These are phyloP conservation scores for Leptobrachium ailaonicum DNA, from an alignment of 2,113 vertebrate genomes.

Conservation along the genomic window DNA sequence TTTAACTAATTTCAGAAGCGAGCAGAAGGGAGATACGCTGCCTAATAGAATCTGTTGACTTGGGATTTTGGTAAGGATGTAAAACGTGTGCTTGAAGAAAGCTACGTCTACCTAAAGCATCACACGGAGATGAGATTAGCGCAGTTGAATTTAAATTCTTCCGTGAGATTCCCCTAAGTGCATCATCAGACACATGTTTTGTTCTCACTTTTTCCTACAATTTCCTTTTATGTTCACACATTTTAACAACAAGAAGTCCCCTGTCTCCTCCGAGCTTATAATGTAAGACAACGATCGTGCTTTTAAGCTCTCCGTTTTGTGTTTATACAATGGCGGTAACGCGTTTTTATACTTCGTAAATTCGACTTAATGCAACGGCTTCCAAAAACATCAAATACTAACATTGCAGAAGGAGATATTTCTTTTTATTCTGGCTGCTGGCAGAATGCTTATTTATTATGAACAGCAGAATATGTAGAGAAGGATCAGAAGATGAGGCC, in stretches of 20 bases:
- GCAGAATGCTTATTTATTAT: too few species aligned
- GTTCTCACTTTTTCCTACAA: neutral
- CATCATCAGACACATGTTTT: conserved; percentile 8
- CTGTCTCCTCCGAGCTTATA: neutral
- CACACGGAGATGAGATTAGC: neutral
- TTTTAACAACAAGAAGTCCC: neutral
- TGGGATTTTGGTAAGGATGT: neutral
- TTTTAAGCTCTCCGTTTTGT: neutral
- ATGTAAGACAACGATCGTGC: neutral
- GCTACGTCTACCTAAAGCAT: neutral
- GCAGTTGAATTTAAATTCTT: neutral
- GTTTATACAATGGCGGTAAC: neutral
- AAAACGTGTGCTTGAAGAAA: neutral
- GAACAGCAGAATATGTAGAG: too few species aligned
- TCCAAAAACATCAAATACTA: neutral
- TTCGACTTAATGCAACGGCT: neutral
- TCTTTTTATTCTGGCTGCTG: too few species aligned
- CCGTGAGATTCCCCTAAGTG: conserved; percentile 29
- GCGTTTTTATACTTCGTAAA: neutral
- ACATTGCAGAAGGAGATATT: neutral
- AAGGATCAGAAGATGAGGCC: too few species aligned
- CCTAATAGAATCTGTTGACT: neutral
- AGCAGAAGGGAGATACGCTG: too few species aligned
- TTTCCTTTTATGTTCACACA: neutral
- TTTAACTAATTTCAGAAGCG: neutral